These are phyloP conservation scores for Pogonomyrmex californicus DNA, from an alignment of 1,140 invertebrate genomes.

Conservation along the genomic window DNA sequence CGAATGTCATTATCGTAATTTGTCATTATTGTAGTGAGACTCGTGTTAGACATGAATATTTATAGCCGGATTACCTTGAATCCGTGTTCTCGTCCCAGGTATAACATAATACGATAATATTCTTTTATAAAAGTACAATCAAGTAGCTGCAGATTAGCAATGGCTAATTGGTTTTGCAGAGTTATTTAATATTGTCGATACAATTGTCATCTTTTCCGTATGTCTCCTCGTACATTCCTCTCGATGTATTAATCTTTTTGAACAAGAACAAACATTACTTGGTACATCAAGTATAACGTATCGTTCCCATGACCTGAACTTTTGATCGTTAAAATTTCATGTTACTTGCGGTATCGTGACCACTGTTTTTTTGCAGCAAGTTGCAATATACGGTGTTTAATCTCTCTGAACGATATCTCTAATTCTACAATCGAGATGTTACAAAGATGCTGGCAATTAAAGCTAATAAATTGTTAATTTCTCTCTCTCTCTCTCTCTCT, in stretches of 20 bases:
- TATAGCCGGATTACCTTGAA: conserved; percentile 64
- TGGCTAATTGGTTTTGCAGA: not conserved
- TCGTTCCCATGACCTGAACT: conserved; percentile 67
- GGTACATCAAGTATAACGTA: conserved; percentile 10
- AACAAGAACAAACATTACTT: not conserved
- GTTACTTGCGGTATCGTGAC: conserved; percentile 17
- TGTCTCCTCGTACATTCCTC: not conserved
- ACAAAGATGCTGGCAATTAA: not conserved
- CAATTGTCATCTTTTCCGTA: not conserved
- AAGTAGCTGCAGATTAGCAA: not conserved
- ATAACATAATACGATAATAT: conserved; percentile 63
- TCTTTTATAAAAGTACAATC: conserved; percentile 37
- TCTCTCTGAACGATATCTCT: conserved; percentile 42
- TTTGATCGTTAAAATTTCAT: conserved; percentile 45
- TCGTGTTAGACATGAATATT: conserved; percentile 58
- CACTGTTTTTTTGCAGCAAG: conserved; percentile 39
- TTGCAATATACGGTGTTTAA: conserved; percentile 36
- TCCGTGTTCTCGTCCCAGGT: conserved; percentile 20
- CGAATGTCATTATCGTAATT: conserved; percentile 19
- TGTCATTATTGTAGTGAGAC: conserved; percentile 45
- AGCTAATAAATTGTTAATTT: not conserved
- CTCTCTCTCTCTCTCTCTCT: not conserved
- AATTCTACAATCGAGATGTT: not conserved
- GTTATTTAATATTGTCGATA: not conserved
- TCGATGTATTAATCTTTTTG: not conserved